Evolutionary conservation across 1,140 invertebrate genomes (phyloP).

Genomic region (Hetaerina americana): DNA sequence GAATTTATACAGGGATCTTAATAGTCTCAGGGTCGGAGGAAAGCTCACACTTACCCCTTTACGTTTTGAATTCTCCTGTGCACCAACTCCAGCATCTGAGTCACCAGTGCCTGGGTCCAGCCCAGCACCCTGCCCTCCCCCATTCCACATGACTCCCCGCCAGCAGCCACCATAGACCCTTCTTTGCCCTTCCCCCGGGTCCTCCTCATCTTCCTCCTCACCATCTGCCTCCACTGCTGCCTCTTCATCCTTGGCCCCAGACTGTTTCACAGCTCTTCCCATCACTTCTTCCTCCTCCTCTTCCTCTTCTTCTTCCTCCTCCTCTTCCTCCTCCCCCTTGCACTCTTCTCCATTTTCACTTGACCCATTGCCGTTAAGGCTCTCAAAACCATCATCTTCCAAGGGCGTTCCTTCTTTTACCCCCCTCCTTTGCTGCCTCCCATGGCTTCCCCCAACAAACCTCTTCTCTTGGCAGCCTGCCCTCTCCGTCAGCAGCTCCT

Average conservation of each 20-base stretch:
- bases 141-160: not conserved
- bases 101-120: conserved; percentile 5
- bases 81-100: conserved; percentile 12
- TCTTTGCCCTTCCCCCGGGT: not conserved
- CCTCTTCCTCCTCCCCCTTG: not conserved
- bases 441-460: conserved; percentile 2
- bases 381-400: conserved; percentile 76
- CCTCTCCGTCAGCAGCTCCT: not conserved
- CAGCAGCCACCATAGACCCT: not conserved
- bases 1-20: no score
- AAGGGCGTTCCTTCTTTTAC: conserved; percentile 22
- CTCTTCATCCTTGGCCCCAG: conserved; percentile 13
- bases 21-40: no score
- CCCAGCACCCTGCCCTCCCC: not conserved
- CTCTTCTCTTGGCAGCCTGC: not conserved
- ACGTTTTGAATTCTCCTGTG: not conserved
- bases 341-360: conserved; percentile 9
- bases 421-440: conserved; percentile 11
- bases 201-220: conserved; percentile 22
- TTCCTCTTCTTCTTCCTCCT: conserved; percentile 3
- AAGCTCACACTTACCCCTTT: not conserved
- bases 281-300: not conserved
- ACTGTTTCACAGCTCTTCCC: conserved; percentile 32
- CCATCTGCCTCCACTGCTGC: conserved; percentile 27
- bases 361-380: conserved; percentile 67